These are phyloP conservation scores for Neogobius melanostomus DNA, from an alignment of 2,113 vertebrate species.

Conservation along the genomic window DNA sequence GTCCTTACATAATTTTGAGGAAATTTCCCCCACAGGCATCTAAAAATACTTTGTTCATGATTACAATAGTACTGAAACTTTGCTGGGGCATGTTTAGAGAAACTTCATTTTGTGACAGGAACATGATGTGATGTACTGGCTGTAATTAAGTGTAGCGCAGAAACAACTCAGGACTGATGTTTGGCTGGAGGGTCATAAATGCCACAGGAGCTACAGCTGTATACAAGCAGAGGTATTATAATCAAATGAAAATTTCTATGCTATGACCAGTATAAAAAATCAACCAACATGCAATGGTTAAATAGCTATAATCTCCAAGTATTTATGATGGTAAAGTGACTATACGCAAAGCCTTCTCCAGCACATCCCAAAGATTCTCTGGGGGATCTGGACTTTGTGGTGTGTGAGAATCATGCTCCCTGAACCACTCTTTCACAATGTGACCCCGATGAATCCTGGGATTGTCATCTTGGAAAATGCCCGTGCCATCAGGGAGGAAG, in stretches of 20 bases:
- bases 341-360: no score
- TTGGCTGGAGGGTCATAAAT: slow-evolving; percentile 33
- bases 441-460: no score
- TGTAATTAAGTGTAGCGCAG: slow-evolving; percentile 66
- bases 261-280: no score
- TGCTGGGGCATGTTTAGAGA: background rate
- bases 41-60: background rate
- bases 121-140: slow-evolving; percentile 50
- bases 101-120: slow-evolving; percentile 34
- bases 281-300: no score
- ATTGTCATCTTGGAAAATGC: no score
- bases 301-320: no score
- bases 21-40: background rate
- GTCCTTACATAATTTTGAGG: background rate
- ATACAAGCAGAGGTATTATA: no score
- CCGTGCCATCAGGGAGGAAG: no score
- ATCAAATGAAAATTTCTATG: no score
- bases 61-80: background rate
- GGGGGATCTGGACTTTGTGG: no score
- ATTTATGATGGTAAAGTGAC: no score
- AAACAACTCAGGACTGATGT: slow-evolving; percentile 57
- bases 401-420: background rate
- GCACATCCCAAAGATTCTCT: no score
- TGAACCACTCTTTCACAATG: background rate
- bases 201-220: slow-evolving; percentile 8